These are phyloP conservation scores for Vanacampus margaritifer DNA, from an alignment of 2,113 vertebrate species.

Conservation along the genomic window DNA sequence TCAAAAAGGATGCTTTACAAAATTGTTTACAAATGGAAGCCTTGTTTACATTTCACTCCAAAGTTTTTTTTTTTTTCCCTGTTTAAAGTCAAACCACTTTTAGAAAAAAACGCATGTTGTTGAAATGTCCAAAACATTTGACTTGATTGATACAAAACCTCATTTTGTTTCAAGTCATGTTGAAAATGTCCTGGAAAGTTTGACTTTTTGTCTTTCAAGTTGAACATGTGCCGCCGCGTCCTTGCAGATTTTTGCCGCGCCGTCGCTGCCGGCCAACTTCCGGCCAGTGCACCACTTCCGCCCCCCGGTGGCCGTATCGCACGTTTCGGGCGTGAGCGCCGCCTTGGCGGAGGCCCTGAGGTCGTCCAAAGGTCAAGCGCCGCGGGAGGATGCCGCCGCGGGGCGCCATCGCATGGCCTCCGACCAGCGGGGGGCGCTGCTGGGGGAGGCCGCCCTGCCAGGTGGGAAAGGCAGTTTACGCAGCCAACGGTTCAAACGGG, in stretches of 20 bases:
- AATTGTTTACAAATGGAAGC: too few relatives aligned
- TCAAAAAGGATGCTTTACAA: too few relatives aligned
- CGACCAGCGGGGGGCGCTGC: slow-evolving; percentile 75
- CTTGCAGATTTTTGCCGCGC: slow-evolving; percentile 81
- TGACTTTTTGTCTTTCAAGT: too few relatives aligned
- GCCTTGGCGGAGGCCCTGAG: slow-evolving; percentile 69
- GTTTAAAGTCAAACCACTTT: too few relatives aligned
- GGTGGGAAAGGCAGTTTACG: slow-evolving; percentile 58
- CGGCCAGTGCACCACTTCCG: slow-evolving; percentile 83
- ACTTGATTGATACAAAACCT: too few relatives aligned
- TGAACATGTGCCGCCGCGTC: background rate
- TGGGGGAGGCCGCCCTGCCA: slow-evolving; percentile 79
- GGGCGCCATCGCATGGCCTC: slow-evolving; percentile 83
- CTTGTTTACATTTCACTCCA: too few relatives aligned
- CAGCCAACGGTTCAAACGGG: too few relatives aligned
- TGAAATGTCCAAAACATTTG: too few relatives aligned
- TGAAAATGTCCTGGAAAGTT: too few relatives aligned
- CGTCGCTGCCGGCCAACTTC: slow-evolving; percentile 79
- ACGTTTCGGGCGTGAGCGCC: slow-evolving; percentile 65
- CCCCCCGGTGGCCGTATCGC: slow-evolving; percentile 63
- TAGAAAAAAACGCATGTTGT: too few relatives aligned
- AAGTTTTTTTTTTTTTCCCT: too few relatives aligned
- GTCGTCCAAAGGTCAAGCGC: slow-evolving; percentile 76
- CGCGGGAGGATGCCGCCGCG: slow-evolving; percentile 24
- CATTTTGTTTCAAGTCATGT: too few relatives aligned